Evolutionary conservation across 2,113 vertebrate species (phyloP).

Genomic region (Zapus hudsonius): DNA sequence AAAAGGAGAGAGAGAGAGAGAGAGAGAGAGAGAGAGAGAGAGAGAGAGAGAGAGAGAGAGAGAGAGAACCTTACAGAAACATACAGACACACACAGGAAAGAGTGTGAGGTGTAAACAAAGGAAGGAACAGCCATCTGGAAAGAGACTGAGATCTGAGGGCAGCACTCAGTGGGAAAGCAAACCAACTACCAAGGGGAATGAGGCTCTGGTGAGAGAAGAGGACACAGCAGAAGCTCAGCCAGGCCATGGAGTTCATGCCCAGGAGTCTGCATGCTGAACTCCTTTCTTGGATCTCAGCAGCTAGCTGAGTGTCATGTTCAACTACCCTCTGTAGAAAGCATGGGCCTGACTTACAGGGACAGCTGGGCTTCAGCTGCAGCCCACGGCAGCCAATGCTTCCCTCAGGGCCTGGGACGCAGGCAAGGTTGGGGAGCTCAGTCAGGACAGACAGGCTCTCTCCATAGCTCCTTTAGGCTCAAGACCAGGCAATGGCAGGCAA

Average conservation of each 20-base stretch:
- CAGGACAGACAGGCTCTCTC: background rate
- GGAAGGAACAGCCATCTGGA: background rate
- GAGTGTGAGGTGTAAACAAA: background rate
- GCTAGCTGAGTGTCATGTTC: background rate
- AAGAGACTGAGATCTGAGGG: background rate
- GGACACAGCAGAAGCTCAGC: background rate
- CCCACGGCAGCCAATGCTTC: background rate
- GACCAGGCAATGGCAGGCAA: accelerated
- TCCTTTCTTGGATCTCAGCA: background rate
- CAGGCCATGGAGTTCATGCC: background rate
- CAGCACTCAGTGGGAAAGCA: background rate
- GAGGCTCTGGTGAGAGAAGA: background rate
- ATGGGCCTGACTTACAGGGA: background rate
- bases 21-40: background rate
- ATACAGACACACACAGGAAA: background rate
- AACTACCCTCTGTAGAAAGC: background rate
- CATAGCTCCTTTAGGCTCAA: background rate
- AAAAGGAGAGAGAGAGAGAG: background rate
- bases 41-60: background rate
- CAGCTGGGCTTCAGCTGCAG: background rate
- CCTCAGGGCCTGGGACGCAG: background rate
- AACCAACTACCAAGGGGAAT: too few relatives aligned
- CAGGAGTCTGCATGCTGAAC: background rate
- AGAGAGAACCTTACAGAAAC: background rate
- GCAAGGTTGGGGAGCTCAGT: background rate